Conservation (phyloP, 1,140 invertebrate genomes). For the Mizuhopecten yessoensis region DNA sequence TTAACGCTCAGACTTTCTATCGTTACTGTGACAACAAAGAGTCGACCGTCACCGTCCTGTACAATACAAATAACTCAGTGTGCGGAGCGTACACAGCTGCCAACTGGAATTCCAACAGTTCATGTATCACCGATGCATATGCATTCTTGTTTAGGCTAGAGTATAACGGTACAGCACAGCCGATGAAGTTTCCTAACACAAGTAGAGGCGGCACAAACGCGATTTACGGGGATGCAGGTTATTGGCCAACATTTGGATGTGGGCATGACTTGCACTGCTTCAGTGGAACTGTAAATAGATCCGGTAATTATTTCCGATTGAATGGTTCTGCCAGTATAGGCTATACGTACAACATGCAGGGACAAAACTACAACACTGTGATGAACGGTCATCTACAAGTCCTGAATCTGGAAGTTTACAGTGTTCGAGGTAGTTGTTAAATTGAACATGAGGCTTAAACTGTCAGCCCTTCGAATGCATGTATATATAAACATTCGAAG, state of each 20-base stretch:
- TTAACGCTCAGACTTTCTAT: not conserved
- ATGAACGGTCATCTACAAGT: conserved; percentile 41
- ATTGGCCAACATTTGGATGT: conserved; percentile 56
- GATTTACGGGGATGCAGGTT: conserved; percentile 31
- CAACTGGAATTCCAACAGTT: conserved; percentile 43
- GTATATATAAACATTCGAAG: no score
- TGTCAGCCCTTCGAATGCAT: no score
- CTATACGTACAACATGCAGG: conserved; percentile 42
- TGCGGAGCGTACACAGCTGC: conserved; percentile 22
- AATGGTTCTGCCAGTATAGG: not conserved
- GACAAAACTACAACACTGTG: not conserved
- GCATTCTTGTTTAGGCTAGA: conserved; percentile 66
- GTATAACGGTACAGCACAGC: conserved; percentile 45
- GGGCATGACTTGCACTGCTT: conserved; percentile 48
- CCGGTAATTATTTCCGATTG: not conserved
- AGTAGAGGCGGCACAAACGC: not conserved
- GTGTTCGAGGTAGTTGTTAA: conserved; percentile 46
- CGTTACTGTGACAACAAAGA: conserved; percentile 32
- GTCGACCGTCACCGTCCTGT: not conserved
- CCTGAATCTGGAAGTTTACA: conserved; percentile 51
- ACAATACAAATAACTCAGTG: conserved; percentile 36
- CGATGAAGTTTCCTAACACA: not conserved
- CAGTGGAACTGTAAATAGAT: not conserved
- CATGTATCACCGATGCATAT: conserved; percentile 56
- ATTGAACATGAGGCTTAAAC: no score